Conservation (phyloP, 1,140 invertebrate genomes). For the Drosophila equinoxialis region DNA sequence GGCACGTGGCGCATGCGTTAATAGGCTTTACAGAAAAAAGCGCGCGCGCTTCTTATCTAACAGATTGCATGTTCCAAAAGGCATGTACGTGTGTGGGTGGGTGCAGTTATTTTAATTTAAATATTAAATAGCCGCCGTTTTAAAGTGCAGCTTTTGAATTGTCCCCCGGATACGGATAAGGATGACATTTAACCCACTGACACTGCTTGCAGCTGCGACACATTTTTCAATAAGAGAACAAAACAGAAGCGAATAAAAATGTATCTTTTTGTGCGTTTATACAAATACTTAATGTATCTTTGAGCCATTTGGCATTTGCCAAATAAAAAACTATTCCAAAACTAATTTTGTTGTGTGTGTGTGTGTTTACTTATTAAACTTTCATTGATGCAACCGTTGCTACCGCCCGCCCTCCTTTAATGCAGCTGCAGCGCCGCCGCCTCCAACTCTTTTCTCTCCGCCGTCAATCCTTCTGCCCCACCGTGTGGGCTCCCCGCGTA, state of each 20-base stretch:
- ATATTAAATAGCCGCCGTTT: not conserved
- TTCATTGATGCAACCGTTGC: not conserved
- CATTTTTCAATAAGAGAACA: not conserved
- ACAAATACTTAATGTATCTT: not conserved
- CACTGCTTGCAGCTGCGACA: not conserved
- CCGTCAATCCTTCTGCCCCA: not conserved
- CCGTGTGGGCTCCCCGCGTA: constrained; percentile 24
- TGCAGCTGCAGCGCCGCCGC: not conserved
- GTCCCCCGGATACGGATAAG: not conserved
- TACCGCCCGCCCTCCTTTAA: not conserved
- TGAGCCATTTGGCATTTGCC: not conserved
- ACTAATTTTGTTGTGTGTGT: not conserved
- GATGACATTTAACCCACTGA: not conserved
- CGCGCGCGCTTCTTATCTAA: constrained; percentile 12
- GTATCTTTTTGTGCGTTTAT: not conserved
- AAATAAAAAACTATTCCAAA: not conserved
- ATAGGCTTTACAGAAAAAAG: not conserved
- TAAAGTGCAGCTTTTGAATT: not conserved
- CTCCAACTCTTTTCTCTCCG: not conserved
- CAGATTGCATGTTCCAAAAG: not conserved
- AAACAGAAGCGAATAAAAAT: not conserved
- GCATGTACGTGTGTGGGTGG: not conserved
- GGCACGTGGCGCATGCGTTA: constrained; percentile 10
- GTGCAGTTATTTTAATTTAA: not conserved
- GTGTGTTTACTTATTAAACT: constrained; percentile 7